Percentiles rank a stretch among this genome's conserved stretches.
Evolutionary conservation across 2,888 invertebrate species (phyloP).

Genomic region (Strigamia transsilvanica): DNA sequence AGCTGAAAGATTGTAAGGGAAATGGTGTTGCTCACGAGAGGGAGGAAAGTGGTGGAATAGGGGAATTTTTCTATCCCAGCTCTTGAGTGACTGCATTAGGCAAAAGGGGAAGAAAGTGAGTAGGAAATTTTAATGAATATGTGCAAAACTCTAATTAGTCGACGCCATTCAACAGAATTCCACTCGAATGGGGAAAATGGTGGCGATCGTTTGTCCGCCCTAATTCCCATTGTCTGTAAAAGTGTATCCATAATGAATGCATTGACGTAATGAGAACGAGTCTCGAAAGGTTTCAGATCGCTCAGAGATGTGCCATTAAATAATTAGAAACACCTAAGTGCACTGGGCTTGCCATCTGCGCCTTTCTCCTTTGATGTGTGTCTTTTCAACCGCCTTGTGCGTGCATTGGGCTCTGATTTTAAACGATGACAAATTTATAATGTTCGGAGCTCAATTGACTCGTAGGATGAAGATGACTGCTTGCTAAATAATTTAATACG

Average conservation of each 20-base stretch:
- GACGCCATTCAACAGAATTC: constrained; percentile 17
- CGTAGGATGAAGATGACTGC: neutral
- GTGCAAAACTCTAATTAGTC: constrained; percentile 21
- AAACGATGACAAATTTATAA: constrained; percentile 30
- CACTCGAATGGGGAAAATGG: neutral
- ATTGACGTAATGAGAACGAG: constrained; percentile 30
- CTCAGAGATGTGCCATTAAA: constrained; percentile 30
- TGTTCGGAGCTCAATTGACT: constrained; percentile 26
- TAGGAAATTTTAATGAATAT: constrained; percentile 30
- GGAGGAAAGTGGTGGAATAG: neutral
- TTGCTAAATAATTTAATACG: neutral
- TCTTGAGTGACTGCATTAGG: constrained; percentile 22
- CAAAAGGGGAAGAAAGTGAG: constrained; percentile 12
- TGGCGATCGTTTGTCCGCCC: constrained; percentile 30
- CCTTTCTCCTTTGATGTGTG: constrained; percentile 26
- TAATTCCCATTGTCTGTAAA: constrained; percentile 26
- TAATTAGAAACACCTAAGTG: constrained; percentile 16
- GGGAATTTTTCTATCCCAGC: constrained; percentile 1
- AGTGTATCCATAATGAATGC: constrained; percentile 30
- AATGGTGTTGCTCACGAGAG: constrained; percentile 21
- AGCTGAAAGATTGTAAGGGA: constrained; percentile 18
- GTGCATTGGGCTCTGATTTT: constrained; percentile 20
- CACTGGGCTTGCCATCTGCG: constrained; percentile 30
- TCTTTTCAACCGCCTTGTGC: constrained; percentile 16
- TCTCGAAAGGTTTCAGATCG: constrained; percentile 25